Base-by-base conservation (phyloP, 2,888 invertebrate genomes). In the Nomada fabriciana region DNA sequence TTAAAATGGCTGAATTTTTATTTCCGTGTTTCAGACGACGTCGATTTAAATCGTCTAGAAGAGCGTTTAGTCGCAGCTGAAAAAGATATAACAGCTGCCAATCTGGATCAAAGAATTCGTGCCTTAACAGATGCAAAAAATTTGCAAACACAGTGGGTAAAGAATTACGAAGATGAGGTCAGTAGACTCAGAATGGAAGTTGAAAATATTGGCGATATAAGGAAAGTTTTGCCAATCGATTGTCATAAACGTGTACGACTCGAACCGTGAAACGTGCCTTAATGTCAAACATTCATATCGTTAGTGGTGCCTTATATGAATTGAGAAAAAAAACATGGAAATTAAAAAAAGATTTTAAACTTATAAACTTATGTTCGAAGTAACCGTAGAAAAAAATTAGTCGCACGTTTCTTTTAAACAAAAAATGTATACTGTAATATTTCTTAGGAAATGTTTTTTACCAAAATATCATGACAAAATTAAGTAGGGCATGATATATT, bases 211-310 rank as follows among this genome's bases (percentile, higher is more conserved):
- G 96, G 97, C 89, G 96, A 96, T 70, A 98, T 99, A 88, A 95
- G 97, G 1, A 96, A 96, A 72, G 96, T 97, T 76, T 95, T 99
- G 81, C 99, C 98, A 0, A 95, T 95, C 0, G 95, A 95, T 2
- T 98, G 98, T 94, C 97, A 96, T 94, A 97, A 97, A 92, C 95
- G 96, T 87, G 95, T 97, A 71, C 96, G 96, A 83, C 95, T 98
- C 55, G 98, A 98, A 93, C 97, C 97, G 9, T 95, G 89, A 89
- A 57, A 11, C 42, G 42, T 15, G 4, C 69, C 50, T 20, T 47
- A 23, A 53, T 50, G 20, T 13, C 52, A 59, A 43, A 52, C 11
- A 52, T 76, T 60, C 67, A 72, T 76, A 67, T 71, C 57, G n/a
- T 47, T 72, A 72, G 43, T 57, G 18, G 80, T 84, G 83, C 80